Evolutionary conservation across 2,797 vertebrate genomes (phyloP).

Genomic region (Dermochelys coriacea): DNA sequence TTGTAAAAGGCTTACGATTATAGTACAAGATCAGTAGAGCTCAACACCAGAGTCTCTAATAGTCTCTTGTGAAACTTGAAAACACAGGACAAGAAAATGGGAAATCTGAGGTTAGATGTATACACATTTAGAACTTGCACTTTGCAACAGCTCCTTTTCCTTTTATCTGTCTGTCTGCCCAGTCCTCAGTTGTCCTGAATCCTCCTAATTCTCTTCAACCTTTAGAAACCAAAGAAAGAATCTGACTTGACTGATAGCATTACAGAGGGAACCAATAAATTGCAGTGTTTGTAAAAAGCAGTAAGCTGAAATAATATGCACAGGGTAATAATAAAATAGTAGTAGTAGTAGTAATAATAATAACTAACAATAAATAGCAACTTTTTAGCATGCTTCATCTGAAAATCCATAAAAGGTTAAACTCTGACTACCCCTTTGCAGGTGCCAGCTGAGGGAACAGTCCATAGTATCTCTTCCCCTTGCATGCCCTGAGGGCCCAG

Average conservation of each 20-base stretch:
- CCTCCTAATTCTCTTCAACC: neutral
- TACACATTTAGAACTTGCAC: accelerated
- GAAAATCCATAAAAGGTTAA: neutral
- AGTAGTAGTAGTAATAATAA: neutral
- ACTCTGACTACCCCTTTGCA: neutral
- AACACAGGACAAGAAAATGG: neutral
- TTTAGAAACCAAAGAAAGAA: neutral
- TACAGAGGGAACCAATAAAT: neutral
- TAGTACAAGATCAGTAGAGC: slow-evolving; percentile 30
- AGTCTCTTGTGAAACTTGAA: neutral
- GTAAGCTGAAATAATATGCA: neutral
- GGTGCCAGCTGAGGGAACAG: neutral
- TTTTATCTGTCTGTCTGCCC: neutral
- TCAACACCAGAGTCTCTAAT: neutral
- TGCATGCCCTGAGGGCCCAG: accelerated
- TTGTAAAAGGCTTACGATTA: slow-evolving; percentile 63
- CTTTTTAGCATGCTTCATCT: neutral
- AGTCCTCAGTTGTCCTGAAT: neutral
- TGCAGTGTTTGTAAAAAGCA: neutral
- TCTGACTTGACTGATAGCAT: neutral
- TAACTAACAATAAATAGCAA: neutral
- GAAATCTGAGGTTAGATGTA: neutral
- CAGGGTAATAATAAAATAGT: neutral
- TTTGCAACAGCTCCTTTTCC: accelerated
- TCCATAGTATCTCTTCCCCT: neutral